These are phyloP conservation scores for Scolopax bukidnonensis DNA, from an alignment of 2,797 vertebrate genomes.

Conservation along the genomic window DNA sequence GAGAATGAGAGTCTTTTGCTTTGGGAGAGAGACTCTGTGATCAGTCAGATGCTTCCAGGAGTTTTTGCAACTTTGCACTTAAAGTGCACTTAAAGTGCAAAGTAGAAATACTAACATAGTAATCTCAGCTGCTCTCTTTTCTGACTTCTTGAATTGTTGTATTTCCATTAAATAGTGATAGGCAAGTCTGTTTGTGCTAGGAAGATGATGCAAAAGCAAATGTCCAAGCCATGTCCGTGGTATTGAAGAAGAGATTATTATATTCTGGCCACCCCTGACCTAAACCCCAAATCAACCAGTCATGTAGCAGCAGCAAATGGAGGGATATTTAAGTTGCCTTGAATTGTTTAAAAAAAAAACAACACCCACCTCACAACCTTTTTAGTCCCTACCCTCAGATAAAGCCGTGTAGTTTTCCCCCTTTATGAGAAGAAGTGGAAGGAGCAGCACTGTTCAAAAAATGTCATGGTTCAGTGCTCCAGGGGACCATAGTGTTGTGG, in stretches of 20 bases:
- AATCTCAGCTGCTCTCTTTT: background rate
- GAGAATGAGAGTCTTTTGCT: background rate
- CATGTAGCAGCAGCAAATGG: background rate
- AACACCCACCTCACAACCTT: background rate
- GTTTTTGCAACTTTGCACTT: no score
- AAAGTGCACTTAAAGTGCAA: background rate
- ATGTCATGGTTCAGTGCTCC: background rate
- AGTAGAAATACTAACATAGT: background rate
- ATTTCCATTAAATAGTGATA: background rate
- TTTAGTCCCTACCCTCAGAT: background rate
- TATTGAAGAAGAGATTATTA: background rate
- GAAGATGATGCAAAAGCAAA: background rate
- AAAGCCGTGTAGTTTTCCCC: background rate
- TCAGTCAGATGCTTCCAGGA: background rate
- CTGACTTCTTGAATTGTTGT: background rate
- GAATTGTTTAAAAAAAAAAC: background rate
- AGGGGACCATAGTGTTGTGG: background rate
- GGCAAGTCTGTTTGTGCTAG: background rate
- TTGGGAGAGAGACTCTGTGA: background rate
- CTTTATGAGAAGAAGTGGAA: background rate
- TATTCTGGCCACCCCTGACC: background rate
- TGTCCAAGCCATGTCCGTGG: background rate
- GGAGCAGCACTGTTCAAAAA: background rate
- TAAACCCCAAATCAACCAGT: background rate
- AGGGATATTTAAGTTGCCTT: background rate